Evolutionary conservation across 92 coral and sea anemone species (phyloP), one percentile per base, ranked within the genome.

Genomic region (Zoanthus sociatus): DNA sequence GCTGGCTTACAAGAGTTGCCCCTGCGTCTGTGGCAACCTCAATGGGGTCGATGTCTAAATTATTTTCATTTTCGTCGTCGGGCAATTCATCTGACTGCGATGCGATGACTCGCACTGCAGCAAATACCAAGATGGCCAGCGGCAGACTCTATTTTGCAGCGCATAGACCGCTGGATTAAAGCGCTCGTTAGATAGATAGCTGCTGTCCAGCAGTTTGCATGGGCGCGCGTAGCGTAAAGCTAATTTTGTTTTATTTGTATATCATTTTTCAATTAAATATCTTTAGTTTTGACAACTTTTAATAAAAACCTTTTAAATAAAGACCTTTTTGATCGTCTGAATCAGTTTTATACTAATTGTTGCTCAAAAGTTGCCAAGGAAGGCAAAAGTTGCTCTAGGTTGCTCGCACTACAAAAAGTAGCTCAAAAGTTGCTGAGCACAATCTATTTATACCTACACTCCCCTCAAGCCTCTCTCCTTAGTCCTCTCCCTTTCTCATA

Each of bases 101-200:
- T 63, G 21, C 70, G 30, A 63, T 63, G 70, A 63, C 30, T 63
- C 21, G 70, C 21, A 63, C 70, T 63, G 70, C 70, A 63, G 70
- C 70, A n/a, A 63, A 63, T 17, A 63, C 21, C 70, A 63, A 63
- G 69, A 63, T 63, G 69, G 77, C 77, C 46, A 77, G 77, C 66
- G 31, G 42, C n/a, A n/a, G n/a, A n/a, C n/a, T 1, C 42, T 33
- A 33, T 33, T 1, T 33, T 33, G 42, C 42, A 33, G 42, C 3
- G 42, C 1, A 33, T 33, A 33, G n/a, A 33, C 42, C 42, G 42
- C 42, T 33, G 42, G 42, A n/a, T 33, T 82, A 64, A 82, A 82
- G 86, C 86, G 74, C 86, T 75, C 86, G 86, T 82, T 82, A 82
- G 60, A 83, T 67, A 68, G 77, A 83, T 83, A 83, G 77, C 87